Base-by-base conservation (phyloP, 2,113 vertebrate species). In the Proterorhinus semilunaris region DNA sequence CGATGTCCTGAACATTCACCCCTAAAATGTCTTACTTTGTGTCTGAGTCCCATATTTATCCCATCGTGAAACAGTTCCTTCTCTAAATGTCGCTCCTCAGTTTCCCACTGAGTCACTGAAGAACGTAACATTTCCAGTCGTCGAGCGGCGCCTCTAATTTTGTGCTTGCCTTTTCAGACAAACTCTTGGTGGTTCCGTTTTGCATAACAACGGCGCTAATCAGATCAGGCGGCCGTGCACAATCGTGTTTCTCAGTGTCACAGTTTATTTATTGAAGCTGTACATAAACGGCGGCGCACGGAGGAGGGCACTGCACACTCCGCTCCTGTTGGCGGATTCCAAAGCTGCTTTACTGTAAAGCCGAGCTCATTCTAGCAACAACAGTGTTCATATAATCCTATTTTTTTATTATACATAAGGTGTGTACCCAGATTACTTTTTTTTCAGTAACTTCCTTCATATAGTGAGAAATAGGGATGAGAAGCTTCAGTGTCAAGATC, bases 161-260 rank as follows among this genome's bases (percentile, higher is more conserved):
- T 16, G 52, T 65, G 69, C 59, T 63, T 51, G 42, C 66, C 17
- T 1, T 0, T 68, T 51, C 66, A 48, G 68, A 52, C 52, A 9
- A 16, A 13, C 27, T 36, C 27, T 36, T 27, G 45, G 44, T n/a
- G 59, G 27, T n/a, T 45, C 42, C 36, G 43, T 71, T 82, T 75
- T 75, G 75, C 65, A 79, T 79, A 64, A 76, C 67, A 74, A 74
- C 61, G 71, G 59, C 4, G 54, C 46, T 70, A 71, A 80, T 87
- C 74, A 79, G 76, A 79, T 87, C 76, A 77, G 46, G 15, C 7
- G 17, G 16, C 51, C 61, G 44, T 71, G 63, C 68, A 47, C 66
- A 76, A 58, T 80, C 70, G 68, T 15, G 45, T 81, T 71, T 71
- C 63, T 67, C 74, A 63, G 74, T 62, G 51, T 75, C 73, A 64